These are phyloP conservation scores for Drosophila ananassae DNA, from an alignment of 1,140 invertebrate genomes.

Conservation along the genomic window DNA sequence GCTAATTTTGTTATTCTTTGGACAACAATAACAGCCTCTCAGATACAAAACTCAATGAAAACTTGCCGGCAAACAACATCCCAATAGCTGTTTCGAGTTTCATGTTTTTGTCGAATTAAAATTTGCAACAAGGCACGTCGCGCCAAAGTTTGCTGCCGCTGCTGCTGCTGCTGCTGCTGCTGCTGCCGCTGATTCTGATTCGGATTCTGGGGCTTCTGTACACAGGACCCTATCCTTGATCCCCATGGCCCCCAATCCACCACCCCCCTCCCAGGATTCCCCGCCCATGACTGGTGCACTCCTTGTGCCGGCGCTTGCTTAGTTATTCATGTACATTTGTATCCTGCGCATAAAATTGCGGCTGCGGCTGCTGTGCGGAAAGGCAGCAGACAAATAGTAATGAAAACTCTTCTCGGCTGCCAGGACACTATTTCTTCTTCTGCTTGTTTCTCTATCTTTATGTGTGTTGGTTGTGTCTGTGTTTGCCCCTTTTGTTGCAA, in stretches of 20 bases:
- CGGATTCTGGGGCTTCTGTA: constrained; percentile 33
- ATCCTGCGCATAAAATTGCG: constrained; percentile 82
- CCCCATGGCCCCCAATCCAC: not conserved
- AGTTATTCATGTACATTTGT: constrained; percentile 82
- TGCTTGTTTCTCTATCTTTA: constrained; percentile 20
- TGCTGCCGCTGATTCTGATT: constrained; percentile 43
- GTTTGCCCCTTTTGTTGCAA: constrained; percentile 45
- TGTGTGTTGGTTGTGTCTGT: constrained; percentile 32
- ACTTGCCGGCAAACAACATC: constrained; percentile 49
- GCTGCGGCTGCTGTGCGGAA: constrained; percentile 83
- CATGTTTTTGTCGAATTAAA: constrained; percentile 82
- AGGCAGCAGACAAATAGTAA: constrained; percentile 83
- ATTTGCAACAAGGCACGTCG: constrained; percentile 80
- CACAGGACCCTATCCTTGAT: constrained; percentile 13
- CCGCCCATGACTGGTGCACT: constrained; percentile 14
- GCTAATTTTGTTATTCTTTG: constrained; percentile 28
- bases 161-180: constrained; percentile 61
- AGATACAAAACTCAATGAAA: constrained; percentile 34
- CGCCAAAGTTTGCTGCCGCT: constrained; percentile 62
- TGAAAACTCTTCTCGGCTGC: constrained; percentile 70
- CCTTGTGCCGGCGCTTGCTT: constrained; percentile 56
- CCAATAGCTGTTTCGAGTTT: constrained; percentile 78
- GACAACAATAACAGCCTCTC: not conserved
- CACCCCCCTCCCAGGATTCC: constrained; percentile 3
- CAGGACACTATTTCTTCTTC: constrained; percentile 72